These are phyloP conservation scores for Eulemur rubriventer DNA, from an alignment of 2,797 vertebrate genomes.

Conservation along the genomic window DNA sequence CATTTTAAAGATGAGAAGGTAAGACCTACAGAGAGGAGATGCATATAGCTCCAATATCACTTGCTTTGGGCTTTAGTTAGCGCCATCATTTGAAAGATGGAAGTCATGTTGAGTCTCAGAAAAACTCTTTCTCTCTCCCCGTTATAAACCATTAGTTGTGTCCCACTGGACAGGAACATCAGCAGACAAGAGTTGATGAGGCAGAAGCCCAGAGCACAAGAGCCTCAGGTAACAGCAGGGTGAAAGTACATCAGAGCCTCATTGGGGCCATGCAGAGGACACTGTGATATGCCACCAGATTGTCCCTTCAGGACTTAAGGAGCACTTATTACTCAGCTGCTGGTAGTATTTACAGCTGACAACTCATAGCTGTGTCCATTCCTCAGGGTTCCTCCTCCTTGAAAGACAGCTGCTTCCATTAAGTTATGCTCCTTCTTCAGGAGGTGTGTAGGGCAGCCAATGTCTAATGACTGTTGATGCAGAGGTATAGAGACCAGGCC, in stretches of 20 bases:
- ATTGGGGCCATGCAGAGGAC: not conserved
- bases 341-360: not conserved
- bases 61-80: not conserved
- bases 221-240: not conserved
- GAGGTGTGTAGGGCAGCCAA: not conserved
- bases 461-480: not conserved
- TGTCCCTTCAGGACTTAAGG: not conserved
- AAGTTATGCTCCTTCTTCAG: not conserved
- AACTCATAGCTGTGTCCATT: not conserved
- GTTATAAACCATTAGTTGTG: not conserved
- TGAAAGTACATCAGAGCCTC: not conserved
- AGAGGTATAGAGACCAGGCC: not conserved
- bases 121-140: not conserved
- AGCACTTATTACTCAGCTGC: not conserved
- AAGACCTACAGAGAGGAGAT: not conserved
- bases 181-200: not conserved
- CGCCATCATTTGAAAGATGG: not conserved
- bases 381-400: not conserved
- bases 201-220: not conserved
- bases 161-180: not conserved
- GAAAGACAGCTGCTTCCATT: not conserved
- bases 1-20: not conserved
- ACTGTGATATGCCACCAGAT: too few species aligned
- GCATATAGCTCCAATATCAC: not conserved
- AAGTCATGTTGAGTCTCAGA: not conserved